Percentiles rank a stretch among this genome's conserved stretches.
These are phyloP conservation scores for Perognathus longimembris DNA, from an alignment of 2,113 vertebrate species.

Conservation along the genomic window DNA sequence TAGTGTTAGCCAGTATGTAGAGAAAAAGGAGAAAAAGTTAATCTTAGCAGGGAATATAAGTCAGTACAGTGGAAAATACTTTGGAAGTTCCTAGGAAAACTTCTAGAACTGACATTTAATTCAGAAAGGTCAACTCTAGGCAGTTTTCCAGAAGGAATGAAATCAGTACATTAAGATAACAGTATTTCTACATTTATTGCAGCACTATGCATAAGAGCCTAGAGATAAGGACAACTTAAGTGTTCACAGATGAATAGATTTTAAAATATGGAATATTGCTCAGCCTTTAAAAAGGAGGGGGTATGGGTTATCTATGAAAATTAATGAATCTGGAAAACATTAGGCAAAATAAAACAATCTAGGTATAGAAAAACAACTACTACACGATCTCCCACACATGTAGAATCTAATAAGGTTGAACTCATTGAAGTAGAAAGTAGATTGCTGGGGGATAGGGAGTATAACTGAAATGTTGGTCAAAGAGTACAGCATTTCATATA, in stretches of 20 bases:
- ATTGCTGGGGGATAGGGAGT: not conserved
- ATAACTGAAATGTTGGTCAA: not conserved
- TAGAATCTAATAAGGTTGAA: not conserved
- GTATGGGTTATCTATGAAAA: not conserved
- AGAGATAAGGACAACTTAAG: not conserved
- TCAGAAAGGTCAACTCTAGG: not conserved
- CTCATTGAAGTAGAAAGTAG: not conserved
- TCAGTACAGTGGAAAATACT: not conserved
- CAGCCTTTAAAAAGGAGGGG: not conserved
- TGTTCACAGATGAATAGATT: not conserved
- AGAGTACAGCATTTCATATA: not conserved
- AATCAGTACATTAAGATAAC: not conserved
- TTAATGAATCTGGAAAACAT: not conserved
- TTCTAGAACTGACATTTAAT: not conserved
- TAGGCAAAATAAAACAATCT: not conserved
- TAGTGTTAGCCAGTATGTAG: not conserved
- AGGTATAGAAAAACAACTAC: not conserved
- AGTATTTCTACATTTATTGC: not conserved
- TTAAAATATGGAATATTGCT: not conserved
- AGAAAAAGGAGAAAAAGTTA: not conserved
- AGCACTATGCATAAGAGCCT: not conserved
- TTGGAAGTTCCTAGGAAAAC: not conserved
- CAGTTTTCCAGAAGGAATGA: not conserved
- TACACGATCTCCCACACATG: not conserved
- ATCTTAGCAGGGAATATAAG: not conserved